A percentile compares a stretch with the other conserved stretches of the same genome.
Evolutionary conservation across 1,140 invertebrate genomes (phyloP).

Genomic region (Hycleus phaleratus): DNA sequence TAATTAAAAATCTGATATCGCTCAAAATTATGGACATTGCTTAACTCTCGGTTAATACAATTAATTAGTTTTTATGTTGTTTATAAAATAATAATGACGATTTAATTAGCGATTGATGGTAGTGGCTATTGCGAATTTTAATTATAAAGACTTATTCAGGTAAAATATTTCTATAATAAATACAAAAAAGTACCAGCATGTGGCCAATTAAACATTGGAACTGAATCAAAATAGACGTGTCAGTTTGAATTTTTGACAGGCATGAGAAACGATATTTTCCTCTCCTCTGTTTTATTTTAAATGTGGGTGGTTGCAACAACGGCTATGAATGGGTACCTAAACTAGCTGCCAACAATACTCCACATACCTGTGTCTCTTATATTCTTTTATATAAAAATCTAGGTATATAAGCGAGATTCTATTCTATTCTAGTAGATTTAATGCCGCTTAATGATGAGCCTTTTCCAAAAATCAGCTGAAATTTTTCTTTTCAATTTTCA

Average conservation of each 20-base stretch:
- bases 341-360: conserved; percentile 9
- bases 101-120: conserved; percentile 4
- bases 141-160: not conserved
- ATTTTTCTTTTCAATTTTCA: too few species aligned
- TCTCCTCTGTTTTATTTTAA: not conserved
- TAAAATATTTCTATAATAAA: not conserved
- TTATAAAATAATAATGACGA: conserved; percentile 9
- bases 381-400: not conserved
- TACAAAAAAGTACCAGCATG: conserved; percentile 1
- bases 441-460: conserved; percentile 9
- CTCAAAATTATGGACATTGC: conserved; percentile 24
- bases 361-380: conserved; percentile 9
- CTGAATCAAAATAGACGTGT: conserved; percentile 6
- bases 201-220: conserved; percentile 12
- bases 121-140: not conserved
- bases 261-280: conserved; percentile 2
- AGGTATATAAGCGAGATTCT: not conserved
- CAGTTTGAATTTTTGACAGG: conserved; percentile 8
- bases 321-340: conserved; percentile 6
- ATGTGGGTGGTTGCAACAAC: not conserved
- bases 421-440: conserved; percentile 3
- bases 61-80: conserved; percentile 21
- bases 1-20: conserved; percentile 30
- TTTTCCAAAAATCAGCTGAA: not conserved
- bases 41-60: conserved; percentile 23